Evolutionary conservation across 2,888 invertebrate species (phyloP), one percentile per base, ranked within the genome.

Genomic region (Rhorus exstirpatorius): DNA sequence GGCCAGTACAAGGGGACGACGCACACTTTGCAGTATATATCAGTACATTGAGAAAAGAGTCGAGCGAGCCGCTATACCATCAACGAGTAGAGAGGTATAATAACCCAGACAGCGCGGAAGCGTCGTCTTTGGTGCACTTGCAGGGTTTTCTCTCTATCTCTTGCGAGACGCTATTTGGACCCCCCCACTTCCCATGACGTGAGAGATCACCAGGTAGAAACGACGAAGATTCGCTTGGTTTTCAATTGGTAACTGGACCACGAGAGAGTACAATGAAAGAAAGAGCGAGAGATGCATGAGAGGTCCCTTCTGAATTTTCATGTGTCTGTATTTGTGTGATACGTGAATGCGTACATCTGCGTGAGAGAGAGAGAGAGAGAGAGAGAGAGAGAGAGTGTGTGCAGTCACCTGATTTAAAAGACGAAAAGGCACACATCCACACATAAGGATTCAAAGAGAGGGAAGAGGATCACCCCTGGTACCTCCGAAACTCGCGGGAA

Each of bases 71-170:
- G 55, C 65, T 14, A n/a, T n/a, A 51, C 68, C 24, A 51, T 65
- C 67, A 35, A 17, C 58, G 49, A 60, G 1, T 17, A 1, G 44
- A 14, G 63, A 12, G 49, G 19, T 51, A 60, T 41, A 70, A 44
- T 70, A 70, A 55, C 67, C 51, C 58, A 26, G 46, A 71, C 53
- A 35, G 79, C 58, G 70, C 51, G 61, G 61, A 70, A 77, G 63
- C 75, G 44, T 51, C 63, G 35, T 58, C 53, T 61, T 68, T 19
- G 17, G 58, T 51, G 60, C 68, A 68, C 60, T 67, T 51, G 38
- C n/a, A 31, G 19, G 26, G 12, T 21, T 35, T 38, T 12, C 21
- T 17, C 31, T 19, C 21, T 21, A 4, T 46, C 63, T 38, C 55
- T 26, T 24, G 21, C 41, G 49, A 31, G 44, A 46, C n/a, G 17